Evolutionary conservation across 2,888 invertebrate genomes (phyloP).

Genomic region (Polydrusus cervinus): DNA sequence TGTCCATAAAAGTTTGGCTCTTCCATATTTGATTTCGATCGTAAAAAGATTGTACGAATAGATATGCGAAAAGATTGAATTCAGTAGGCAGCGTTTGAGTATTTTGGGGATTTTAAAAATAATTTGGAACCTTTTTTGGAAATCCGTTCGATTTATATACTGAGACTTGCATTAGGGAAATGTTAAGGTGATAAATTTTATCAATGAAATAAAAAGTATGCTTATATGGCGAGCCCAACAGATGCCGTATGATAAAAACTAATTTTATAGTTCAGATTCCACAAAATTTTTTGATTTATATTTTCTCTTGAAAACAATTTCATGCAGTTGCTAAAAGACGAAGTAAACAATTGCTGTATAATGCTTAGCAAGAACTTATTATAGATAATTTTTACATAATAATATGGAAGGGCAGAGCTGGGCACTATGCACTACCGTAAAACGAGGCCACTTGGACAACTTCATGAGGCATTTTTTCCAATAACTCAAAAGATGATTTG

Average conservation of each 20-base stretch:
- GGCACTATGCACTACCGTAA: too few relatives aligned
- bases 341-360: too few relatives aligned
- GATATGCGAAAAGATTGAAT: constrained; percentile 41
- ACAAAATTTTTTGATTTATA: neutral
- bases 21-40: constrained; percentile 53
- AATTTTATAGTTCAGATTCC: neutral
- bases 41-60: constrained; percentile 29
- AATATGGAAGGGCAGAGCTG: too few relatives aligned
- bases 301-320: too few relatives aligned
- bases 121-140: constrained; percentile 35
- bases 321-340: too few relatives aligned
- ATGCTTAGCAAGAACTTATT: too few relatives aligned
- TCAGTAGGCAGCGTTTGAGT: neutral
- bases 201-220: neutral
- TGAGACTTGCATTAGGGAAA: constrained; percentile 5
- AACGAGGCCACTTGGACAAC: too few relatives aligned
- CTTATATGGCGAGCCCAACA: neutral
- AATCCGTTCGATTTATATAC: constrained; percentile 49
- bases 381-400: too few relatives aligned
- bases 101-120: constrained; percentile 30
- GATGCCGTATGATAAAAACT: neutral
- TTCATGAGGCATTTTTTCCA: too few relatives aligned
- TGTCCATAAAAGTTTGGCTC: constrained; percentile 46
- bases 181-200: constrained; percentile 19
- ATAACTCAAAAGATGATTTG: too few relatives aligned